phyloP scores from a whole-genome alignment of 2,888 invertebrate species.

The Acrobasis suavella region DNA sequence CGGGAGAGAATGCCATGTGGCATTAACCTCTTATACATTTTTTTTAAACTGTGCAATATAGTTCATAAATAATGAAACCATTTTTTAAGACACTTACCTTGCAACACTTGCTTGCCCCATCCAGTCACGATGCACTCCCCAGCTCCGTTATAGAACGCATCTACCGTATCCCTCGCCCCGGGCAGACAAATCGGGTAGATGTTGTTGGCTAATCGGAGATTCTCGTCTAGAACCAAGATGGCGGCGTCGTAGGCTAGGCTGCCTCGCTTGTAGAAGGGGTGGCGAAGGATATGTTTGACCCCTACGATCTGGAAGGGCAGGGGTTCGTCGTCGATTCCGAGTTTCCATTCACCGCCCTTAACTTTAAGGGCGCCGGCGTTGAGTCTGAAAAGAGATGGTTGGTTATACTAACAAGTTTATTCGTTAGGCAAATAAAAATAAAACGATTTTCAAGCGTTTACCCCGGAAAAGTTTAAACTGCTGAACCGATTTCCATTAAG shows the following conservation, averaged over 20 bases:
- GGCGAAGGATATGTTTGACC: constrained; percentile 86
- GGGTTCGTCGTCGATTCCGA: constrained; percentile 91
- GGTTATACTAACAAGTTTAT: no score
- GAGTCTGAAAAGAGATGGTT: constrained; percentile 67
- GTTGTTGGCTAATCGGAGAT: constrained; percentile 85
- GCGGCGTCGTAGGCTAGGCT: constrained; percentile 87
- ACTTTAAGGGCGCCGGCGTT: constrained; percentile 85
- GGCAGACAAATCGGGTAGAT: constrained; percentile 89
- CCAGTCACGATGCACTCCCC: constrained; percentile 90
- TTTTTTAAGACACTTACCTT: constrained; percentile 85
- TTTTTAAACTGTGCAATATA: no score
- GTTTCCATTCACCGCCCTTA: constrained; percentile 92
- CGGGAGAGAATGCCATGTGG: no score
- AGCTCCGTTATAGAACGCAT: constrained; percentile 81
- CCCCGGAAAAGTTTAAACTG: no score
- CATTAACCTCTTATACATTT: no score
- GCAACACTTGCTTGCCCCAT: constrained; percentile 90
- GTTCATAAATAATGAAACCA: no score
- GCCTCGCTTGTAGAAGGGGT: constrained; percentile 86
- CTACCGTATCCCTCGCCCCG: constrained; percentile 64
- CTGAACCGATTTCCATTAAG: no score
- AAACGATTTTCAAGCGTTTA: no score
- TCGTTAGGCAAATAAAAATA: no score
- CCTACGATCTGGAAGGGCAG: constrained; percentile 89
- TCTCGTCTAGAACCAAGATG: constrained; percentile 85